Base-by-base conservation (phyloP, 2,113 vertebrate genomes). In the Phoxinus phoxinus region DNA sequence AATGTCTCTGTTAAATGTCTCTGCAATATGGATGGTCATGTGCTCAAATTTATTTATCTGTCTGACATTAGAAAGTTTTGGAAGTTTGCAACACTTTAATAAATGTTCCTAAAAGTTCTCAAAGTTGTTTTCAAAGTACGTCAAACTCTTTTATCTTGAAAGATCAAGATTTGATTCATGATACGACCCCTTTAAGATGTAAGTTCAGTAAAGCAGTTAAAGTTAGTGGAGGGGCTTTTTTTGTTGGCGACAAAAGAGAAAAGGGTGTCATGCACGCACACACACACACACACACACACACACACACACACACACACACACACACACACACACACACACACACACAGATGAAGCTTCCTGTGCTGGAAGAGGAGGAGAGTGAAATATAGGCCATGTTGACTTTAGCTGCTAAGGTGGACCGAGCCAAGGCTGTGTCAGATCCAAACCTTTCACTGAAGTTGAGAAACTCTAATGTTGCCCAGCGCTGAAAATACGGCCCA, bases 301-400 rank as follows among this genome's bases (percentile, higher is more conserved):
- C 25, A 53, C 46, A 48, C 46, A 15, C 58, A 48, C 25, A 85
- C 32, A 69, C n/a, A 1, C 2, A 27, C 56, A 17, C 71, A 46
- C 25, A 84, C 30, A 53, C 27, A 83, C 35, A 59, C 46, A 46
- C 32, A 44, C 56, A 76, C 19, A 76, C 32, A 32, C 44, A 48
- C 35, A 81, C 58, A 81, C n/a, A 23, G 19, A 82, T 21, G 32
- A 58, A 58, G 81, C 46, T 56, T 72, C 67, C 48, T 72, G 27
- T 56, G 32, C 81, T 72, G 67, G 81, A 83, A 83, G 32, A 58
- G 67, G 67, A 53, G 81, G 79, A 71, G 81, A 72, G 81, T 83
- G 67, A 83, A 83, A 83, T 83, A 83, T 72, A 83, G 81, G 81
- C 81, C 81, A 83, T 83, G 81, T 83, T 83, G 81, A 83, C 81